Evolutionary conservation across 1,140 invertebrate species (phyloP).

Genomic region (Octopus bimaculoides): DNA sequence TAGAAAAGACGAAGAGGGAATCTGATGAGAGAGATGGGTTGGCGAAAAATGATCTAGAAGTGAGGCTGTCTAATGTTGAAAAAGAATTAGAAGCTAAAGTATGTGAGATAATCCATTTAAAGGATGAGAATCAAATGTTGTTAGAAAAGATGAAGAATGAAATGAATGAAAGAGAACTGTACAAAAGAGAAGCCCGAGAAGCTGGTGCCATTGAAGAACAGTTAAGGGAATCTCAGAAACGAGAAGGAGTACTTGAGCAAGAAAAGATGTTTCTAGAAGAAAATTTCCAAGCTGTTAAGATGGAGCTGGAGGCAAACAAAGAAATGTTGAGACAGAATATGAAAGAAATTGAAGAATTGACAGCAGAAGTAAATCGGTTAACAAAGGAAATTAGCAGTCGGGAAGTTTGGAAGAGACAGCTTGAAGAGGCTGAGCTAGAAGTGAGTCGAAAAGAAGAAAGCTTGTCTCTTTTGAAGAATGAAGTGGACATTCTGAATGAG

Average conservation of each 20-base stretch:
- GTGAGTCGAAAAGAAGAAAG: background rate
- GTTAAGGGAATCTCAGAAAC: background rate
- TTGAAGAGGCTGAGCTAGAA: background rate
- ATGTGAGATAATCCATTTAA: slow-evolving; percentile 14
- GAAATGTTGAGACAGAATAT: background rate
- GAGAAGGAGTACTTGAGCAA: slow-evolving; percentile 18
- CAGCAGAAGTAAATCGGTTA: slow-evolving; percentile 12
- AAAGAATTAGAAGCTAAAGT: slow-evolving; percentile 5
- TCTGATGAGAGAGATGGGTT: slow-evolving; percentile 3
- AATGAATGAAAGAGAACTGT: slow-evolving; percentile 1
- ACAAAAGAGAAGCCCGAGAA: slow-evolving; percentile 1
- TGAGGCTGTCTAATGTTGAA: slow-evolving; percentile 6
- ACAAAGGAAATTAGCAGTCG: background rate
- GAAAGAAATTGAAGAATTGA: slow-evolving; percentile 24
- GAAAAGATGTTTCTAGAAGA: slow-evolving; percentile 14
- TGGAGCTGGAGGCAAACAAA: slow-evolving; percentile 12
- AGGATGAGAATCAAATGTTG: slow-evolving; percentile 19
- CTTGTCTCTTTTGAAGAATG: slow-evolving; percentile 15
- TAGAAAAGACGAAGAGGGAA: slow-evolving; percentile 14
- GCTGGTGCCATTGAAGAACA: slow-evolving; percentile 9
- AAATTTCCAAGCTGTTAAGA: slow-evolving; percentile 16
- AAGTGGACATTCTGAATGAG: slow-evolving; percentile 35
- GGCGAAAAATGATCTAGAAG: background rate
- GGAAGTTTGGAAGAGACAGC: background rate
- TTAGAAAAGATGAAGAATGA: background rate